Evolutionary conservation across 1,140 invertebrate genomes (phyloP), one percentile per base, ranked within the genome.

Genomic region (Eubasilissa regina): DNA sequence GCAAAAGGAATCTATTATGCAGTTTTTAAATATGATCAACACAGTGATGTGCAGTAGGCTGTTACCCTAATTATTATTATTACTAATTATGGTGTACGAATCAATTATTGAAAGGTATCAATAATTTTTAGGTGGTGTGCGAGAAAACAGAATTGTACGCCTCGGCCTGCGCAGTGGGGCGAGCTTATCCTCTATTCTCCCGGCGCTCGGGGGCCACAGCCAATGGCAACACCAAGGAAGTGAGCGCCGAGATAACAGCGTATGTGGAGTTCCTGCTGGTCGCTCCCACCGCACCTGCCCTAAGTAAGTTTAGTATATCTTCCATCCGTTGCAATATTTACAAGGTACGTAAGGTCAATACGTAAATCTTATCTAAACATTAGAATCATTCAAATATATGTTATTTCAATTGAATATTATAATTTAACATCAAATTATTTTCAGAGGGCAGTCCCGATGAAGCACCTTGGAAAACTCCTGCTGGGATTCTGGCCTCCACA

Each of bases 81-180:
- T 56, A 4, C 53, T 17, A 13, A 4, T 17, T 17, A 10, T 15
- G 12, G 4, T 56, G 1, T 19, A 8, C 11, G 8, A 17, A 19
- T 56, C 19, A 17, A 9, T 17, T 15, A 19, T 56, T 0, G 19
- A 56, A 15, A 15, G 10, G 19, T 11, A n/a, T 17, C 13, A 6
- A 21, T 35, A 35, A 35, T 25, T 21, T 43, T 25, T 86, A 95
- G 94, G 88, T 97, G 84, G 92, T 96, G 6, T 97, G 96, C 87
- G 94, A 95, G 85, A 92, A 91, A 56, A 87, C 88, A 68, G 94
- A 97, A 85, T 89, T 94, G 0, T 93, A 94, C 85, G 94, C 95
- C 0, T 94, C 93, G 80, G 94, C 92, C 0, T 94, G 93, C 89
- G 95, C 94, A 13, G 91, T 96, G n/a, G 95, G 94, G 0, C 90